Evolutionary conservation across 1,140 invertebrate genomes (phyloP).

Genomic region (Grapholita molesta): DNA sequence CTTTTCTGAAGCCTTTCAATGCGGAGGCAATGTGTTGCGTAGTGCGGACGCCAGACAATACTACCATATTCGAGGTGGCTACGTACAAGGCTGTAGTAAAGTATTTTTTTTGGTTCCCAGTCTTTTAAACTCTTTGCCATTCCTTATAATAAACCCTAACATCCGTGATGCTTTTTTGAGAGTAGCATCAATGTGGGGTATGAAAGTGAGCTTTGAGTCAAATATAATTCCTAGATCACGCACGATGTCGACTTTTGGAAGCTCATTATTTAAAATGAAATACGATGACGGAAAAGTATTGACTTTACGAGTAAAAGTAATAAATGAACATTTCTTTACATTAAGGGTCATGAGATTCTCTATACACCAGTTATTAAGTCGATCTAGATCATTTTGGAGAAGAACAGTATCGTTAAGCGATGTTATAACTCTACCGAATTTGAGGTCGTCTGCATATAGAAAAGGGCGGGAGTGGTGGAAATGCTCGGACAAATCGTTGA

Average conservation of each 20-base stretch:
- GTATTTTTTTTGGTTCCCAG: neutral
- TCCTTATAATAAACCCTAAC: constrained; percentile 15
- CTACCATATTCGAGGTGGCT: constrained; percentile 6
- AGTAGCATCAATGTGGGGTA: constrained; percentile 12
- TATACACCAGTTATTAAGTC: neutral
- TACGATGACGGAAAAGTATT: neutral
- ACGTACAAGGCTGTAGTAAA: constrained; percentile 5
- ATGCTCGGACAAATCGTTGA: neutral
- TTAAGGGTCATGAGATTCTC: neutral
- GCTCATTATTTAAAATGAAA: neutral
- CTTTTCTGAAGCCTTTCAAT: constrained; percentile 19
- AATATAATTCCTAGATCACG: neutral
- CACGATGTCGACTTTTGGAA: neutral
- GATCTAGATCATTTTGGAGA: neutral
- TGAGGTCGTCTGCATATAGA: neutral
- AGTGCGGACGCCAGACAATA: constrained; percentile 15
- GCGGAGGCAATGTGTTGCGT: constrained; percentile 15
- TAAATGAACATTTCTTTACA: constrained; percentile 3
- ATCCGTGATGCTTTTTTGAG: neutral
- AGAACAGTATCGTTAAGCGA: neutral
- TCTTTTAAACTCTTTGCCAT: neutral
- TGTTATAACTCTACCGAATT: neutral
- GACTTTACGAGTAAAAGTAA: constrained; percentile 9
- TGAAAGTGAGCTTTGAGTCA: neutral
- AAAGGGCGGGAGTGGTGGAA: neutral